A percentile compares a stretch with the other conserved stretches of the same genome.
Conservation (phyloP, 2,113 vertebrate species). For the Entelurus aequoreus region DNA sequence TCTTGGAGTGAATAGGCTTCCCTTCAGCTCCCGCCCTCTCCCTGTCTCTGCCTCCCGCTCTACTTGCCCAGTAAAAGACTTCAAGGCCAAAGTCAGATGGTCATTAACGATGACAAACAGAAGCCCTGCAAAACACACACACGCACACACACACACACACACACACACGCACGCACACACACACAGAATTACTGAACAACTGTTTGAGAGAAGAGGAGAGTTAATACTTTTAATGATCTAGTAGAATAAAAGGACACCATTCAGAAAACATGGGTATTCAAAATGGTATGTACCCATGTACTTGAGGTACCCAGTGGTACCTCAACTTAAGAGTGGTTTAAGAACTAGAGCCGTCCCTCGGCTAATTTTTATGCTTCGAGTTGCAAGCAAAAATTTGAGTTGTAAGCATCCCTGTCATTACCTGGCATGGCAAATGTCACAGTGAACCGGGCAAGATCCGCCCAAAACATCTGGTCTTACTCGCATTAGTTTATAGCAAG, state of each 20-base stretch:
- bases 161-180: not conserved
- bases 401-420: too few relatives aligned
- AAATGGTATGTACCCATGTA: too few relatives aligned
- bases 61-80: constrained; percentile 58
- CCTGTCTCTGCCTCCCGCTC: not conserved
- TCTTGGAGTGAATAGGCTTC: constrained; percentile 44
- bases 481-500: too few relatives aligned
- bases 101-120: constrained; percentile 60
- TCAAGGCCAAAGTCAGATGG: constrained; percentile 68
- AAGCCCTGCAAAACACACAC: constrained; percentile 11
- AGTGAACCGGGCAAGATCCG: too few relatives aligned
- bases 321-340: too few relatives aligned
- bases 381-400: too few relatives aligned
- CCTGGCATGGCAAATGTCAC: too few relatives aligned
- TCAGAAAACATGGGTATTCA: not conserved
- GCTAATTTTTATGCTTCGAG: too few relatives aligned
- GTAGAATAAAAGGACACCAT: not conserved
- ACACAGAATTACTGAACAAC: not conserved
- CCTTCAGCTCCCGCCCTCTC: constrained; percentile 34
- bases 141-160: not conserved
- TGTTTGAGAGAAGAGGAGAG: not conserved
- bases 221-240: not conserved
- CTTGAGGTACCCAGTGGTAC: too few relatives aligned
- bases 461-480: too few relatives aligned
- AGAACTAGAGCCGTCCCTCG: too few relatives aligned